A percentile compares a stretch with the other conserved stretches of the same genome.
These are phyloP conservation scores for Cladopsammia gracilis DNA, from an alignment of 64 coral and sea anemone species.

Conservation along the genomic window DNA sequence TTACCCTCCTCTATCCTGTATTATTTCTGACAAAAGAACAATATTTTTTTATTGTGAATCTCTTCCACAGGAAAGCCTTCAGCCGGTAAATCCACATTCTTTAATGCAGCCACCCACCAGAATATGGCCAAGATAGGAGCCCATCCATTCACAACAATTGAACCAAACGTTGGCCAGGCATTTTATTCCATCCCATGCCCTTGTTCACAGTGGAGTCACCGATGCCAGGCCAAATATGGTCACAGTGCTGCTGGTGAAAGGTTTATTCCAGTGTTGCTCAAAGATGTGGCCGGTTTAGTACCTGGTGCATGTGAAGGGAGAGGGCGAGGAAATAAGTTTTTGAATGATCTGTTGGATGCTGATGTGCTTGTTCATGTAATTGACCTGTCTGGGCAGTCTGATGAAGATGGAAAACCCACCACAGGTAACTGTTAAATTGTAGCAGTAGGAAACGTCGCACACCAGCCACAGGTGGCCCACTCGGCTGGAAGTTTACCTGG, in stretches of 20 bases:
- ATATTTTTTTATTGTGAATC: neutral
- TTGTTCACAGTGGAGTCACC: slow-evolving; percentile 52
- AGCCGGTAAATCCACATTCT: slow-evolving; percentile 90
- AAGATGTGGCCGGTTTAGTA: slow-evolving; percentile 90
- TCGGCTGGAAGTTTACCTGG: too few relatives aligned
- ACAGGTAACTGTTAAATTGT: slow-evolving; percentile 44
- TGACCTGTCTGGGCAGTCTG: slow-evolving; percentile 89
- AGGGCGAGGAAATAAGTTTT: slow-evolving; percentile 84
- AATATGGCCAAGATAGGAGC: slow-evolving; percentile 77
- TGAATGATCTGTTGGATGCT: slow-evolving; percentile 92
- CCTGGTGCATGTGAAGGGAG: slow-evolving; percentile 89
- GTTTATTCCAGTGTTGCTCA: slow-evolving; percentile 83
- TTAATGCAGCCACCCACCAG: slow-evolving; percentile 87
- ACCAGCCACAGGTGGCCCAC: too few relatives aligned
- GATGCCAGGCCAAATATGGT: slow-evolving; percentile 76
- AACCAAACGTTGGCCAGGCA: slow-evolving; percentile 85
- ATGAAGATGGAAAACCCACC: slow-evolving; percentile 86
- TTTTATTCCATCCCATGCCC: slow-evolving; percentile 80
- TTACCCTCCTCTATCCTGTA: too few relatives aligned
- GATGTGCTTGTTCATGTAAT: slow-evolving; percentile 90
- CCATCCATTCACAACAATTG: slow-evolving; percentile 89
- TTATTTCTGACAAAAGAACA: too few relatives aligned
- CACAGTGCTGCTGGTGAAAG: slow-evolving; percentile 68
- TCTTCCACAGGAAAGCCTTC: slow-evolving; percentile 82
- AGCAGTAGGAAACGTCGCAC: neutral